A percentile compares a stretch with the other conserved stretches of the same genome.
Conservation (phyloP, 2,888 invertebrate species). For the Tachina lurida region DNA sequence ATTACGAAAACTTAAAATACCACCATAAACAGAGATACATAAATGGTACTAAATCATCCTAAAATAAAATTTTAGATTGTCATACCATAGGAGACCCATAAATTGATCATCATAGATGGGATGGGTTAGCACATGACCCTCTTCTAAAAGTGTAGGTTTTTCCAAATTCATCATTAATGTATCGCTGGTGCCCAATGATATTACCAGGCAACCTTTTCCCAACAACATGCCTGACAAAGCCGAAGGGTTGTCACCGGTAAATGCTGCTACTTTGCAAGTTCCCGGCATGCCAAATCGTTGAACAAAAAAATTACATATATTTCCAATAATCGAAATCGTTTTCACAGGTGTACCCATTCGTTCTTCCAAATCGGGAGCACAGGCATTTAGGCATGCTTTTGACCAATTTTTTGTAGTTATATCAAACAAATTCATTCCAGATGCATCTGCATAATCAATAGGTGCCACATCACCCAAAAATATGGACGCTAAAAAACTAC, state of each 20-base stretch:
- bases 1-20: conserved; percentile 90
- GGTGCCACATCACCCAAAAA: conserved; percentile 94
- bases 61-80: background rate
- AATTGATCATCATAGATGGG: conserved; percentile 90
- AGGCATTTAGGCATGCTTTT: conserved; percentile 88
- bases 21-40: background rate
- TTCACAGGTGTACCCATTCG: conserved; percentile 91
- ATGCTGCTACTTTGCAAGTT: conserved; percentile 92
- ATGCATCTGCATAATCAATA: conserved; percentile 95
- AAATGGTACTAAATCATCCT: background rate
- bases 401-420: conserved; percentile 91
- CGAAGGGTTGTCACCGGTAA: conserved; percentile 98
- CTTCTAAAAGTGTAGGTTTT: conserved; percentile 86
- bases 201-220: conserved; percentile 91
- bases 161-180: conserved; percentile 92
- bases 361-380: conserved; percentile 88
- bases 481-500: conserved; percentile 95
- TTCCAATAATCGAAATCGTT: conserved; percentile 88
- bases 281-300: conserved; percentile 92
- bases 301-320: conserved; percentile 90
- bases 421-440: conserved; percentile 97
- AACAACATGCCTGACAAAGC: conserved; percentile 93
- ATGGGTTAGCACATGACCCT: conserved; percentile 94
- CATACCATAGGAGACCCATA: conserved; percentile 94
- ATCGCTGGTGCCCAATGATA: conserved; percentile 97